These are phyloP conservation scores for Sphecodes monilicornis DNA, from an alignment of 2,888 invertebrate species.

Conservation along the genomic window DNA sequence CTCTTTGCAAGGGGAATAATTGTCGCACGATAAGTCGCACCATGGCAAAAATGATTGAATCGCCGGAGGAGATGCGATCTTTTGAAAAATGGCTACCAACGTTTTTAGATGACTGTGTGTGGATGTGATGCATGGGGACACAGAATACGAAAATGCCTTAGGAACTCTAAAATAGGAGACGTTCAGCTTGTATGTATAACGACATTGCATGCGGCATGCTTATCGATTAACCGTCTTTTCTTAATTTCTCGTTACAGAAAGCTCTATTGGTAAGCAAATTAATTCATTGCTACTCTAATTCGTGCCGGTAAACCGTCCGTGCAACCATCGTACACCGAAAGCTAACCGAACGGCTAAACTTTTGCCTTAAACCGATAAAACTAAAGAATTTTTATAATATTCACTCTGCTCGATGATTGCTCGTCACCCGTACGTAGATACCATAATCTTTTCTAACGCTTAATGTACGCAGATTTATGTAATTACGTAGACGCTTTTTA, in stretches of 20 bases:
- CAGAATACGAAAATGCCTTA: slow-evolving; percentile 82
- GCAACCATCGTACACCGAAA: slow-evolving; percentile 37
- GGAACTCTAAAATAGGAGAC: slow-evolving; percentile 83
- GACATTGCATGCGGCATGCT: slow-evolving; percentile 81
- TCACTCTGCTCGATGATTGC: slow-evolving; percentile 41
- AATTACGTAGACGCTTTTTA: slow-evolving; percentile 10
- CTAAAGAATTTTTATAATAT: not conserved
- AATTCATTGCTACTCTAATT: slow-evolving; percentile 14
- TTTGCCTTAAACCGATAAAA: not conserved
- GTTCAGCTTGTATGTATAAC: slow-evolving; percentile 83
- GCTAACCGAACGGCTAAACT: not conserved
- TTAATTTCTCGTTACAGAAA: slow-evolving; percentile 80
- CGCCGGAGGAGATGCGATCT: slow-evolving; percentile 40
- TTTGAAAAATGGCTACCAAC: slow-evolving; percentile 71
- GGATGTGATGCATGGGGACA: slow-evolving; percentile 83
- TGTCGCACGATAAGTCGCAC: not conserved
- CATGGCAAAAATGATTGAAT: slow-evolving; percentile 27
- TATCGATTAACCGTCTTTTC: slow-evolving; percentile 70
- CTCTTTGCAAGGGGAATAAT: not conserved
- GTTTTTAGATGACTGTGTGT: slow-evolving; percentile 83
- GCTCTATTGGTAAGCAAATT: slow-evolving; percentile 83
- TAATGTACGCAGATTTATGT: not conserved
- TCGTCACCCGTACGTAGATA: slow-evolving; percentile 11
- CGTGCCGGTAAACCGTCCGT: not conserved
- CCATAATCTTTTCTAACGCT: not conserved